Percentiles rank a stretch among this genome's conserved stretches.
Conservation (phyloP, 2,797 vertebrate genomes). For the Molothrus aeneus region DNA sequence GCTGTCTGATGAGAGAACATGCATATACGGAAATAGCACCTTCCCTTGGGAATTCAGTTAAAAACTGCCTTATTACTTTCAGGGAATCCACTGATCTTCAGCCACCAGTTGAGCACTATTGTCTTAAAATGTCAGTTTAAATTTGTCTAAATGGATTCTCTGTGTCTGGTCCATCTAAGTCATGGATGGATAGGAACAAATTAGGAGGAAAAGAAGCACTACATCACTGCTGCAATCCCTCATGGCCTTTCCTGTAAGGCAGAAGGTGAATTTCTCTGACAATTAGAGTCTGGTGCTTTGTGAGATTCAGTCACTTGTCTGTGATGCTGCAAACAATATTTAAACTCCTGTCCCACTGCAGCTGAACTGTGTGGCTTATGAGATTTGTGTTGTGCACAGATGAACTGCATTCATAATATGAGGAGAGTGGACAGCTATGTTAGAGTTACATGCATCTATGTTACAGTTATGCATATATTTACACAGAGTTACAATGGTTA, state of each 20-base stretch:
- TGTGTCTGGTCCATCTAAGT: fast-evolving
- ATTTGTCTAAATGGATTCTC: background rate
- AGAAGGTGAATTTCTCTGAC: background rate
- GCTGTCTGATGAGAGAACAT: background rate
- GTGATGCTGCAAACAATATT: background rate
- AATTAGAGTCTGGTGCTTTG: background rate
- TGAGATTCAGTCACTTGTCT: background rate
- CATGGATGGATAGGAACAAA: background rate
- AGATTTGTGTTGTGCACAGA: background rate
- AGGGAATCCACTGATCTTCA: background rate
- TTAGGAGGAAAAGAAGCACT: background rate
- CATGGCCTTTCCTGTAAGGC: background rate
- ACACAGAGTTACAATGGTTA: background rate
- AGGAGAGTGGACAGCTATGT: background rate
- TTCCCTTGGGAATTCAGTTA: background rate
- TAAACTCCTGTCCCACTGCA: background rate
- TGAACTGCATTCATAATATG: background rate
- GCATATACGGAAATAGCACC: fast-evolving
- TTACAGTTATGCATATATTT: background rate
- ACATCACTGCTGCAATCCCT: background rate
- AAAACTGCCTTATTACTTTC: background rate
- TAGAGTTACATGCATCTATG: background rate
- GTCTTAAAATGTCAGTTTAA: background rate
- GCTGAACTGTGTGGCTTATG: background rate
- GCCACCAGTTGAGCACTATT: background rate